phyloP scores from a whole-genome alignment of 1,140 invertebrate genomes.

The Mactra quadrangularis region DNA sequence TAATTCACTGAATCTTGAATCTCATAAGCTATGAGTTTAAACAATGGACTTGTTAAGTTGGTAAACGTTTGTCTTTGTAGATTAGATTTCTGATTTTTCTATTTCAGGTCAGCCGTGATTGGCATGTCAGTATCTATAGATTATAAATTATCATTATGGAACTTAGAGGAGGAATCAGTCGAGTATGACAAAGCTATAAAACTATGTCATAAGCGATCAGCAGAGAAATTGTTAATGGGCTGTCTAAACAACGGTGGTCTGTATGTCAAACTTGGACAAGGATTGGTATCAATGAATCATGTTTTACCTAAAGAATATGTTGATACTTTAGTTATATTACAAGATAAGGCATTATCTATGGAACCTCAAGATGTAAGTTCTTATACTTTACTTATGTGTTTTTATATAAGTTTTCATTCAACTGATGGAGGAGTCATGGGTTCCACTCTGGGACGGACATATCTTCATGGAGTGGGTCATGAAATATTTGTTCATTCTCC shows the following conservation, averaged over 20 bases:
- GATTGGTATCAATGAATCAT: constrained; percentile 90
- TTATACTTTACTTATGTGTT: too few relatives aligned
- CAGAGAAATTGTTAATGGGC: constrained; percentile 87
- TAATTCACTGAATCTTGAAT: too few relatives aligned
- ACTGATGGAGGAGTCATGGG: too few relatives aligned
- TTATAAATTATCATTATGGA: constrained; percentile 86
- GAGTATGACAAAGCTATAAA: constrained; percentile 83
- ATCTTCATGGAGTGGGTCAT: too few relatives aligned
- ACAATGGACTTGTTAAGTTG: too few relatives aligned
- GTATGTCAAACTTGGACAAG: constrained; percentile 92
- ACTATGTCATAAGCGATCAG: constrained; percentile 86
- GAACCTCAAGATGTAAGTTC: constrained; percentile 84
- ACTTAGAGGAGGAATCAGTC: constrained; percentile 83
- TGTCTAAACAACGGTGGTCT: constrained; percentile 91
- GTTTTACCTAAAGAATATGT: constrained; percentile 90
- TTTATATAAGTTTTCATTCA: too few relatives aligned
- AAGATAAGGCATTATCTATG: constrained; percentile 88
- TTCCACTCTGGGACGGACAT: too few relatives aligned
- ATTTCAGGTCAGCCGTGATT: constrained; percentile 84
- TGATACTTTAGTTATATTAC: constrained; percentile 86
- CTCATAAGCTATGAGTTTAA: too few relatives aligned
- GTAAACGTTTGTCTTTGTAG: too few relatives aligned
- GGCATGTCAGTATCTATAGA: constrained; percentile 86
- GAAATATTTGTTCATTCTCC: too few relatives aligned
- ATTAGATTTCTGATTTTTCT: too few relatives aligned